Base-by-base conservation (phyloP, 2,113 vertebrate genomes). In the Charadrius vociferus region DNA sequence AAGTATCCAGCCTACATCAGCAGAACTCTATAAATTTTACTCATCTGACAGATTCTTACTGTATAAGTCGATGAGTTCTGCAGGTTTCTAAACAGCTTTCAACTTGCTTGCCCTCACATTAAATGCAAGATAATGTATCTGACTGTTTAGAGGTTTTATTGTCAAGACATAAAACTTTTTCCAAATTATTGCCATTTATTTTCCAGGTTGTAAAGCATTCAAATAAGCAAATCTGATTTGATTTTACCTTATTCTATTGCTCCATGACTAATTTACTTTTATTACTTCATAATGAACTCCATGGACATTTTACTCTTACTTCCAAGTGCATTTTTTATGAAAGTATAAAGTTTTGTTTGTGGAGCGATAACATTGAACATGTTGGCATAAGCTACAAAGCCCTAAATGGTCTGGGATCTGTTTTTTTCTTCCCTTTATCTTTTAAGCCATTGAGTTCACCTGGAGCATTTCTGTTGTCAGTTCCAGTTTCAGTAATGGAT, bases 191-290 rank as follows among this genome's bases (percentile, higher is more conserved):
- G 53, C 94, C 66, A 96, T 97, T 96, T 95, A 89, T 94, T 96
- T 97, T 89, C 81, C 74, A 93, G 59, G 72, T 65, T 94, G 34
- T 96, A 97, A 98, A 96, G 12, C 68, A 73, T 88, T 96, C 90
- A 86, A 91, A 88, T 96, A 96, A 95, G 59, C 59, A 96, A 97
- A 91, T 92, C 74, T 88, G 71, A 92, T 79, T 84, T 96, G 61
- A 90, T 97, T 97, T 97, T 88, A 81, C 82, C 63, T 78, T 87
- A 78, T 91, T 93, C 68, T 79, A 80, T 91, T 95, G 92, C 86
- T 96, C 92, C 43, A 85, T 96, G 74, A 97, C 79, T 97, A 96
- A 97, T 92, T 96, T 86, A 93, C 30, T 97, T 98, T 98, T 96
- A 98, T 90, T 83, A 68, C 72, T 88, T 97, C 83, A 90, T 86